A percentile compares a stretch with the other conserved stretches of the same genome.
Evolutionary conservation across 2,888 invertebrate genomes (phyloP).

Genomic region (Podotricha telesiphe): DNA sequence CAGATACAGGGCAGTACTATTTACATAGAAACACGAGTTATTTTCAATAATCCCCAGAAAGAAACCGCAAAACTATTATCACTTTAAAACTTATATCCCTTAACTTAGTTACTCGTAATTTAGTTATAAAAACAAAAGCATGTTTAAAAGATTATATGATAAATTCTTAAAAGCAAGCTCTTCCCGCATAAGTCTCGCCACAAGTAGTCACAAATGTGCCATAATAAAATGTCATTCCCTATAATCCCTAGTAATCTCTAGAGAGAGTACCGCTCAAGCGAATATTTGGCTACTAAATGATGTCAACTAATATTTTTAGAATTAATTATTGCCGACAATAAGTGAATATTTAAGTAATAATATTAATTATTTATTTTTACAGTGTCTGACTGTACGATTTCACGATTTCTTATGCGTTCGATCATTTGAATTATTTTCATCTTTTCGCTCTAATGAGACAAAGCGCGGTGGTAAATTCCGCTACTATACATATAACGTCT

Average conservation of each 20-base stretch:
- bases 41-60: conserved; percentile 25
- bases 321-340: neutral
- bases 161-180: neutral
- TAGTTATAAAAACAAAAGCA: conserved; percentile 22
- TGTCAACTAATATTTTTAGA: neutral
- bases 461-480: no score
- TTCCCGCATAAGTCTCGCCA: conserved; percentile 30
- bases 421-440: no score
- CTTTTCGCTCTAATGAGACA: no score
- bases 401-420: no score
- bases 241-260: conserved; percentile 42
- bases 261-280: conserved; percentile 9
- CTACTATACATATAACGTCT: no score
- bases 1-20: no score
- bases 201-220: conserved; percentile 25
- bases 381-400: no score
- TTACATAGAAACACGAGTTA: neutral
- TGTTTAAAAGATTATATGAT: conserved; percentile 18
- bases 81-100: neutral
- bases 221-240: conserved; percentile 37
- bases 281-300: neutral
- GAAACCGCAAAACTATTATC: conserved; percentile 24
- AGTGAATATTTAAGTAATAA: neutral
- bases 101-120: conserved; percentile 10
- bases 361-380: no score